A percentile compares a stretch with the other conserved stretches of the same genome.
Conservation (phyloP, 2,113 vertebrate species). For the Thinocorus orbignyianus region DNA sequence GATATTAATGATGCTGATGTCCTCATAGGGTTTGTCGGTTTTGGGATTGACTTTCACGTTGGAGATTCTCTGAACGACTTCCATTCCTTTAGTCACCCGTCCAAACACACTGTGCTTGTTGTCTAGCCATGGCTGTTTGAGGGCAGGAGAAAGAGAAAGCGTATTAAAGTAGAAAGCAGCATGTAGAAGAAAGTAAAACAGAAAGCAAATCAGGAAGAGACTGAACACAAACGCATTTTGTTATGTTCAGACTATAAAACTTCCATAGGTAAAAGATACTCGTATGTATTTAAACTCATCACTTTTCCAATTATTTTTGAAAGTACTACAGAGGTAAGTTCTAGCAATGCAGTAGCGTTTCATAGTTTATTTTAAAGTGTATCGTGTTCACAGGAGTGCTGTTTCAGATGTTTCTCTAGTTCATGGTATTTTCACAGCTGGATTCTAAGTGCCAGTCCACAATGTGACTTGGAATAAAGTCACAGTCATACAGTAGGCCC, state of each 20-base stretch:
- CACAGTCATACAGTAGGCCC: not conserved
- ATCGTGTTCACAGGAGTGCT: not conserved
- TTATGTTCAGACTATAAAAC: not conserved
- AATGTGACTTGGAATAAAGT: not conserved
- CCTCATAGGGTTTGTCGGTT: constrained; percentile 97
- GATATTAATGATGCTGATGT: constrained; percentile 98
- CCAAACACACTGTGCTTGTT: constrained; percentile 99
- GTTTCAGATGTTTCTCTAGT: not conserved
- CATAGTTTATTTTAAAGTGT: not conserved
- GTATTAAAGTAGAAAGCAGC: not conserved
- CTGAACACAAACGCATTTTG: not conserved
- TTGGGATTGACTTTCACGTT: constrained; percentile 97
- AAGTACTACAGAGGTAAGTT: not conserved
- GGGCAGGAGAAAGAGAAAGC: not conserved
- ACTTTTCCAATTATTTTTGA: not conserved
- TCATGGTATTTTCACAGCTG: not conserved
- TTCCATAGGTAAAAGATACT: not conserved
- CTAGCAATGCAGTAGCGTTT: not conserved
- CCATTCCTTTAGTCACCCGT: constrained; percentile 95
- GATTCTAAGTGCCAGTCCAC: not conserved
- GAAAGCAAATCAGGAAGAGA: not conserved
- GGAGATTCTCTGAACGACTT: constrained; percentile 96
- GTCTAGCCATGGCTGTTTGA: constrained; percentile 92
- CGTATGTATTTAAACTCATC: not conserved
- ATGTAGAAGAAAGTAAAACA: not conserved